phyloP scores from a whole-genome alignment of 2,888 invertebrate species.

The Synergus laeviventris region DNA sequence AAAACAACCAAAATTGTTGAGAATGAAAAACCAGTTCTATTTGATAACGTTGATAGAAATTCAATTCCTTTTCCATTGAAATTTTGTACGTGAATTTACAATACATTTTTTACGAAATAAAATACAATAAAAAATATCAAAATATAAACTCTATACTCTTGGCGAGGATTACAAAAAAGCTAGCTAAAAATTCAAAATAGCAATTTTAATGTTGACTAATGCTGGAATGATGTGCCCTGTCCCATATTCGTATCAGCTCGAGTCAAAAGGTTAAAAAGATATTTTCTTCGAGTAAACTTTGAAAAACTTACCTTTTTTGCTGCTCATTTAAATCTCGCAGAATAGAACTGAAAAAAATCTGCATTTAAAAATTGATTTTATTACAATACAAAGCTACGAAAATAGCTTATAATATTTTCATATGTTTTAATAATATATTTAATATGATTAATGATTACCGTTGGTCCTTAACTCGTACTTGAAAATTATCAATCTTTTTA shows the following conservation, averaged over 20 bases:
- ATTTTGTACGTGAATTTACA: neutral
- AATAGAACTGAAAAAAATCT: neutral
- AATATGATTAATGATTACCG: neutral
- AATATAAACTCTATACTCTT: no score
- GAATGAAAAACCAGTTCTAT: neutral
- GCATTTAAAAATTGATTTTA: neutral
- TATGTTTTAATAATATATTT: neutral
- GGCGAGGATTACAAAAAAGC: no score
- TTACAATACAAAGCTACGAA: neutral
- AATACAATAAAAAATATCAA: no score
- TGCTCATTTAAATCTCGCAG: neutral
- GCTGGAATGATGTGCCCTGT: no score
- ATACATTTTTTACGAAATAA: no score
- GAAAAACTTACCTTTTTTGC: neutral
- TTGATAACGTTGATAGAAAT: neutral
- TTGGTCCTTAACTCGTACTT: neutral
- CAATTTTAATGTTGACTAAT: no score
- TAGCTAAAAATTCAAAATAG: no score
- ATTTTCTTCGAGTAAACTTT: no score
- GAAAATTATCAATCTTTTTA: conserved; percentile 18
- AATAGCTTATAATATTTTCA: no score
- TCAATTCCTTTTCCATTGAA: neutral
- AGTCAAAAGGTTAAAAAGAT: no score
- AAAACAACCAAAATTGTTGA: no score
- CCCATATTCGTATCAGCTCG: no score